A percentile compares a stretch with the other conserved stretches of the same genome.
These are phyloP conservation scores for Helicoverpa armigera DNA, from an alignment of 1,140 invertebrate genomes.

Conservation along the genomic window DNA sequence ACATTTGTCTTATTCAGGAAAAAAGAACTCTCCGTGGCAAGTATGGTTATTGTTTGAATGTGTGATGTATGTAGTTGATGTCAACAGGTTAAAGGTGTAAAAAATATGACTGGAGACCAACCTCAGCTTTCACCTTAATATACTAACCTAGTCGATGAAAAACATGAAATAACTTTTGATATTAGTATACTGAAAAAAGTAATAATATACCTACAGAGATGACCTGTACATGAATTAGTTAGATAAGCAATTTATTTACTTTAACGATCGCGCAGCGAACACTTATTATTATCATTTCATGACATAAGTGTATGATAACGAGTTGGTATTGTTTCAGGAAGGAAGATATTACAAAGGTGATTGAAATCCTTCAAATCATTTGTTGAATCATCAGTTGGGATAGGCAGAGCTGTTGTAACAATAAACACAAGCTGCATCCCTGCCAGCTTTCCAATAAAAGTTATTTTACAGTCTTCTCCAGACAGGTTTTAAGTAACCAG, in stretches of 20 bases:
- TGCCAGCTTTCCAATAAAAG: too few relatives aligned
- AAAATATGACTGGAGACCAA: too few relatives aligned
- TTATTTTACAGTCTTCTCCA: too few relatives aligned
- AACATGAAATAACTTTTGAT: neutral
- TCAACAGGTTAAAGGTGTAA: neutral
- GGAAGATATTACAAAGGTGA: conserved; percentile 8
- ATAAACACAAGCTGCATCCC: too few relatives aligned
- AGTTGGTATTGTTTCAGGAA: conserved; percentile 23
- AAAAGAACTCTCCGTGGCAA: too few relatives aligned
- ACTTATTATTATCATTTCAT: neutral
- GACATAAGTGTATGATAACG: conserved; percentile 29
- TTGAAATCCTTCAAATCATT: neutral
- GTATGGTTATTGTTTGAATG: neutral
- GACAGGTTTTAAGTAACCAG: too few relatives aligned
- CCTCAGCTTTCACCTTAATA: too few relatives aligned
- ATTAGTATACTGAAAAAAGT: neutral
- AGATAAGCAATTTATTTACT: conserved; percentile 13
- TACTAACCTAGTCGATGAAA: too few relatives aligned
- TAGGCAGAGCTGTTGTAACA: too few relatives aligned
- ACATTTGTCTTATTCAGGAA: neutral
- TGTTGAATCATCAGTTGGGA: too few relatives aligned
- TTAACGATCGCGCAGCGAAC: neutral
- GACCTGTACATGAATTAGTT: too few relatives aligned
- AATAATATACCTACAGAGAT: neutral
- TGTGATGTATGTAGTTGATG: neutral